These are phyloP conservation scores for Monoplex corrugatus DNA, from an alignment of 2,888 invertebrate species.

Conservation along the genomic window DNA sequence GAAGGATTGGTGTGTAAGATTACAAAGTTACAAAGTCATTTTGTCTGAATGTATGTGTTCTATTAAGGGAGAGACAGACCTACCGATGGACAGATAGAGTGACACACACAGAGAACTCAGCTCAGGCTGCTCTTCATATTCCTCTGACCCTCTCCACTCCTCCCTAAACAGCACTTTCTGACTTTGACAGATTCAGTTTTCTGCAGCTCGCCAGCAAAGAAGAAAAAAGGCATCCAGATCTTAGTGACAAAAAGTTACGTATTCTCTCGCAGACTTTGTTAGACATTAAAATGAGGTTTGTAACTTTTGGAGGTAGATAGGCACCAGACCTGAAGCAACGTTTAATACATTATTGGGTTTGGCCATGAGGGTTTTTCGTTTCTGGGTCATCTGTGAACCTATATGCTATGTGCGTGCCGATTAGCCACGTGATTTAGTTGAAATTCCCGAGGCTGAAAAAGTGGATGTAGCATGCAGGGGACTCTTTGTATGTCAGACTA, in stretches of 20 bases:
- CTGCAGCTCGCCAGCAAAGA: neutral
- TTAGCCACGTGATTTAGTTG: neutral
- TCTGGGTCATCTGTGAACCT: constrained; percentile 30
- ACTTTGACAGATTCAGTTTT: constrained; percentile 13
- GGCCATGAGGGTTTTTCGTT: neutral
- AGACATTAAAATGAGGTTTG: constrained; percentile 40
- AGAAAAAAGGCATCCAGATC: neutral
- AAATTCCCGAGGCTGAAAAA: neutral
- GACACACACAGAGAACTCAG: too few species aligned
- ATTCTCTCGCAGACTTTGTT: constrained; percentile 32
- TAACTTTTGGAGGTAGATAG: neutral
- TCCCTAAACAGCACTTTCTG: neutral
- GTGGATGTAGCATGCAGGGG: too few species aligned
- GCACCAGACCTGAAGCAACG: constrained; percentile 19
- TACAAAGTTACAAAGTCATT: too few species aligned
- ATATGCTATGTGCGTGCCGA: neutral
- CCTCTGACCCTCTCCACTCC: neutral
- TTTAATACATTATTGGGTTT: constrained; percentile 42
- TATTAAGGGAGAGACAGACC: neutral
- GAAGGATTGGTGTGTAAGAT: too few species aligned
- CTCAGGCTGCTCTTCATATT: neutral
- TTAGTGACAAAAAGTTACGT: constrained; percentile 34
- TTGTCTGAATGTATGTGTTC: too few species aligned
- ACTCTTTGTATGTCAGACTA: too few species aligned
- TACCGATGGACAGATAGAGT: neutral